Evolutionary conservation across 2,888 invertebrate genomes (phyloP).

Genomic region (Pammene aurita): DNA sequence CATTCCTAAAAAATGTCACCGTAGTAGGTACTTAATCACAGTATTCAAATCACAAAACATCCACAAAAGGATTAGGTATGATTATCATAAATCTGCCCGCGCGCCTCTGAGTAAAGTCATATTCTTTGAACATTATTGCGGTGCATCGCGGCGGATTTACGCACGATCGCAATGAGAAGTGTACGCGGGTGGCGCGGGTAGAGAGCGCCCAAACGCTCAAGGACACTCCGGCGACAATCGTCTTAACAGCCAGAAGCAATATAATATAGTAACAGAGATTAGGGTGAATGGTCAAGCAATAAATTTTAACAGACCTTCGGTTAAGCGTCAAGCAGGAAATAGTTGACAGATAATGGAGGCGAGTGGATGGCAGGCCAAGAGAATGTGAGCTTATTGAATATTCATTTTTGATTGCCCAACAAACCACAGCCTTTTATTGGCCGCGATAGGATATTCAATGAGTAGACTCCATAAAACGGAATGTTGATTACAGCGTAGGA

Average conservation of each 20-base stretch:
- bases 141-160: too few species aligned
- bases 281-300: slow-evolving; percentile 49
- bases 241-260: slow-evolving; percentile 34
- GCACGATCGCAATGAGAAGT: too few species aligned
- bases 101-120: too few species aligned
- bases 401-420: slow-evolving; percentile 38
- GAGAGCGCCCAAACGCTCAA: too few species aligned
- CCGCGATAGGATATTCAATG: slow-evolving; percentile 29
- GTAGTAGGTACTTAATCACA: too few species aligned
- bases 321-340: slow-evolving; percentile 51
- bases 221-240: too few species aligned
- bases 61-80: too few species aligned
- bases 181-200: too few species aligned
- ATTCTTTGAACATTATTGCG: too few species aligned
- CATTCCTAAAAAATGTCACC: too few species aligned
- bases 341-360: slow-evolving; percentile 56
- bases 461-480: slow-evolving; percentile 26
- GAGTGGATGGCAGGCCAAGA: slow-evolving; percentile 44
- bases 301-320: slow-evolving; percentile 43
- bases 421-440: slow-evolving; percentile 37
- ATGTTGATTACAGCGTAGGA: slow-evolving; percentile 21
- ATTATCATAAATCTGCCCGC: too few species aligned
- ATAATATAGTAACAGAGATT: slow-evolving; percentile 44
- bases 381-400: slow-evolving; percentile 39
- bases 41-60: too few species aligned